phyloP scores from a whole-genome alignment of 2,797 vertebrate genomes.

The Peromyscus nudipes region DNA sequence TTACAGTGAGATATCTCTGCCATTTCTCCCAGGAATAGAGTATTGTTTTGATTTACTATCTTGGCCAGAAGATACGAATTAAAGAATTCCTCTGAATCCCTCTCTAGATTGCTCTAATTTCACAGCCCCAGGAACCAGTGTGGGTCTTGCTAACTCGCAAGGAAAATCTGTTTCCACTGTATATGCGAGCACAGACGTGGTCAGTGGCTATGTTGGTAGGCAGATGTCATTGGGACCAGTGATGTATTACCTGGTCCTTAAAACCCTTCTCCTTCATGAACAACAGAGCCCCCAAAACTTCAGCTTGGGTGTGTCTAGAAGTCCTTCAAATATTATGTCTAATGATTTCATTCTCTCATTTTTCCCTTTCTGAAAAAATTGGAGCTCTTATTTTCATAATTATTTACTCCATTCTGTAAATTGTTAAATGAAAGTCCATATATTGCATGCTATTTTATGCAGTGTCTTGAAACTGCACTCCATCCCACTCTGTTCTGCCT shows the following conservation, averaged over 20 bases:
- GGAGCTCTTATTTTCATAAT: conserved; percentile 7
- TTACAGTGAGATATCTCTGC: conserved; percentile 5
- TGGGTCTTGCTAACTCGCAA: neutral
- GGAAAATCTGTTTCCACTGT: neutral
- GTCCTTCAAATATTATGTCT: neutral
- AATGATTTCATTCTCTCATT: neutral
- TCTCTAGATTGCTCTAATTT: neutral
- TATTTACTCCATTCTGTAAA: neutral
- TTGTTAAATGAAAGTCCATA: neutral
- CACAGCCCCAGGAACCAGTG: neutral
- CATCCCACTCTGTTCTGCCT: neutral
- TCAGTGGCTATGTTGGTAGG: neutral
- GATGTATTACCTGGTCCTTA: neutral
- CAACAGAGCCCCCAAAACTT: neutral
- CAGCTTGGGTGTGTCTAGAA: neutral
- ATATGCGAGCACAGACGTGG: neutral
- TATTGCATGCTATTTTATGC: neutral
- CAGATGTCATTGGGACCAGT: neutral
- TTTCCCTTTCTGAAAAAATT: neutral
- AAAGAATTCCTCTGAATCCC: conserved; percentile 23
- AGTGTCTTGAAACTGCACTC: neutral
- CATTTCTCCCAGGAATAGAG: neutral
- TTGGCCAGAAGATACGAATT: neutral
- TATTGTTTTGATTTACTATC: conserved; percentile 52
- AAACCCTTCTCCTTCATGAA: neutral